Evolutionary conservation across 37 sponge, comb jelly and placozoan species (phyloP).

Genomic region (Hexactinellida sp.): DNA sequence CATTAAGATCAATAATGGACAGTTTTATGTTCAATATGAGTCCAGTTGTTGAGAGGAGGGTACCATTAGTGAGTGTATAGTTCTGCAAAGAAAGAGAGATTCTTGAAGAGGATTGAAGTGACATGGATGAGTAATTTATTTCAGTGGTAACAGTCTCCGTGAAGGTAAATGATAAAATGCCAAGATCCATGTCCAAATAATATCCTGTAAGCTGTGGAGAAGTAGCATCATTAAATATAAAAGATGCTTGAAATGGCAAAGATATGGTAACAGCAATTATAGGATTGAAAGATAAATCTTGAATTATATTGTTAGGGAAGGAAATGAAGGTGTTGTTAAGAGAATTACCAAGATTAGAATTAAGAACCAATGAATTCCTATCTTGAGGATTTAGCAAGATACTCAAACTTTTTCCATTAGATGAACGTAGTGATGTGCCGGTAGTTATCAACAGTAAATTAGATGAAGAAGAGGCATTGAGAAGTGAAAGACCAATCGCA

Average conservation of each 20-base stretch:
- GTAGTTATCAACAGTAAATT: neutral
- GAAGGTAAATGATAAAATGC: neutral
- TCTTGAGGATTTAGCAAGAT: neutral
- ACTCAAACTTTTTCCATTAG: neutral
- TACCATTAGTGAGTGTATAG: constrained; percentile 25
- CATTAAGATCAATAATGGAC: neutral
- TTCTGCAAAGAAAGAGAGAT: constrained; percentile 12
- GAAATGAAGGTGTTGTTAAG: constrained; percentile 32
- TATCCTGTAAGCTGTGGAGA: constrained; percentile 4
- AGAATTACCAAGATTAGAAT: constrained; percentile 32
- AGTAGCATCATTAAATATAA: neutral
- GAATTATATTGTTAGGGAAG: constrained; percentile 24
- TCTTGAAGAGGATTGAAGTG: neutral
- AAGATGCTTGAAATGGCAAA: constrained; percentile 22
- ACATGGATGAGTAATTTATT: neutral
- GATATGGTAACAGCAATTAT: neutral
- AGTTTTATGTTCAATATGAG: neutral
- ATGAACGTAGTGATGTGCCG: neutral
- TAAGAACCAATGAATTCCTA: constrained; percentile 8
- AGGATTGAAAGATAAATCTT: constrained; percentile 41
- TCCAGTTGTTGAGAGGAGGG: neutral
- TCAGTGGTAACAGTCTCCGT: constrained; percentile 24
- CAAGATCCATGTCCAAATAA: constrained; percentile 17
- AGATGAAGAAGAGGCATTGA: neutral
- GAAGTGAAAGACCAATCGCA: neutral